Evolutionary conservation across 2,113 vertebrate species (phyloP), one percentile per base, ranked within the genome.

Genomic region (Ailuropoda melanoleuca): DNA sequence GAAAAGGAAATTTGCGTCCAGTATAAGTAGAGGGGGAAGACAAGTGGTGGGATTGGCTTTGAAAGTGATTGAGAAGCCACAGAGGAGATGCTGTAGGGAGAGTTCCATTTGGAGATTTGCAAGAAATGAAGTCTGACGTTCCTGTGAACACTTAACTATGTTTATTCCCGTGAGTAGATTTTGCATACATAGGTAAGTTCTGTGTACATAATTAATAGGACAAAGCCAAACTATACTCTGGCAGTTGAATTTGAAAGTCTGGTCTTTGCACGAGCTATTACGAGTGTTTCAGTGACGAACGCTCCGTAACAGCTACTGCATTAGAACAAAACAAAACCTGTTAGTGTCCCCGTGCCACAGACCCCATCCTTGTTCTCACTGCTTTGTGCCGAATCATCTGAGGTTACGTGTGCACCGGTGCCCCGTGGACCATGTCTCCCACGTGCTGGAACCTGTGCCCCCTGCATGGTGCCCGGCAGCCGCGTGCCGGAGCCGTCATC

Each of bases 271-370:
- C 21, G 18, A 46, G 26, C 9, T 34, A 26, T 21, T 39, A 50
- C 55, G 6, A n/a, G 15, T 1, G 2, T 58, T 29, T 29, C 17
- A 0, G 29, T 10, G 15, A 53, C 26, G 8, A 18, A 7, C 2
- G 5, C 34, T 13, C 11, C 2, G 1, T 3, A n/a, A n/a, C 23
- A 24, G 19, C 39, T 5, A 0, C 64, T 13, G n/a, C 29, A 4
- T 0, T 53, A n/a, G 62, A 18, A 46, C 0, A 6, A n/a, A 55
- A 10, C n/a, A 13, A 10, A 31, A 39, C 11, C 3, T 1, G 0
- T 2, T 8, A 17, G 15, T 6, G 37, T 31, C 7, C 24, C 80
- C 0, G 10, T 1, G 6, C 34, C 18, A 4, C 29, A 3, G 53
- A 7, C 60, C 17, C 26, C 11, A 0, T 14, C 8, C n/a, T 10